phyloP scores from a whole-genome alignment of 2,113 vertebrate species.

The Entelurus aequoreus region DNA sequence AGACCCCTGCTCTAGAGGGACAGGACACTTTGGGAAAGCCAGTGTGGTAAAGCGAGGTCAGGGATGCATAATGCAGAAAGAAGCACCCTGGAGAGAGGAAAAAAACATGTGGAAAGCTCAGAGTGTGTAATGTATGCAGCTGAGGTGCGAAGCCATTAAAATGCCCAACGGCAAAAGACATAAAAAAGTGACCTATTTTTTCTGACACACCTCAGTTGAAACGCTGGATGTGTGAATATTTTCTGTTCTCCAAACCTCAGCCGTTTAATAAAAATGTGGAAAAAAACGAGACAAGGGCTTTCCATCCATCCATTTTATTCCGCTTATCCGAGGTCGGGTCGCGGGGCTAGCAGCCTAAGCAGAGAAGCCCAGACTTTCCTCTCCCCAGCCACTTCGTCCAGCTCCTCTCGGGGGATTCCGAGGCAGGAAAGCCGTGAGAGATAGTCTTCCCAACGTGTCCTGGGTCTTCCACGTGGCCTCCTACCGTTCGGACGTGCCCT shows the following conservation, averaged over 20 bases:
- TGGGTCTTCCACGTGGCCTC: too few relatives aligned
- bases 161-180: slow-evolving; percentile 34
- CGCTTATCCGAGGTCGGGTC: too few relatives aligned
- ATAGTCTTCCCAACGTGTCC: too few relatives aligned
- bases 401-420: too few relatives aligned
- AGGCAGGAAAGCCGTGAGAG: too few relatives aligned
- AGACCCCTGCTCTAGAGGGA: slow-evolving; percentile 15
- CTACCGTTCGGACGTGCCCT: too few relatives aligned
- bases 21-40: slow-evolving; percentile 6
- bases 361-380: too few relatives aligned
- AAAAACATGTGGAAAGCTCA: slow-evolving; percentile 15
- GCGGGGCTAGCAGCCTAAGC: too few relatives aligned
- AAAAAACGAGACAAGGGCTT: slow-evolving; percentile 24
- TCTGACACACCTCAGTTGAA: slow-evolving; percentile 35
- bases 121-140: slow-evolving; percentile 48
- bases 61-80: slow-evolving; percentile 41
- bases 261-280: background rate
- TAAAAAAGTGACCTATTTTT: slow-evolving; percentile 50
- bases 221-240: slow-evolving; percentile 22
- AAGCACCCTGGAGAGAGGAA: background rate
- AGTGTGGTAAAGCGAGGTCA: slow-evolving; percentile 21
- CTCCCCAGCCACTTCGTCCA: too few relatives aligned
- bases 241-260: background rate
- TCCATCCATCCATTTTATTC: too few relatives aligned
- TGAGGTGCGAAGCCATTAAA: slow-evolving; percentile 26